phyloP scores from a whole-genome alignment of 2,888 invertebrate species.

The Phorcus lineatus region DNA sequence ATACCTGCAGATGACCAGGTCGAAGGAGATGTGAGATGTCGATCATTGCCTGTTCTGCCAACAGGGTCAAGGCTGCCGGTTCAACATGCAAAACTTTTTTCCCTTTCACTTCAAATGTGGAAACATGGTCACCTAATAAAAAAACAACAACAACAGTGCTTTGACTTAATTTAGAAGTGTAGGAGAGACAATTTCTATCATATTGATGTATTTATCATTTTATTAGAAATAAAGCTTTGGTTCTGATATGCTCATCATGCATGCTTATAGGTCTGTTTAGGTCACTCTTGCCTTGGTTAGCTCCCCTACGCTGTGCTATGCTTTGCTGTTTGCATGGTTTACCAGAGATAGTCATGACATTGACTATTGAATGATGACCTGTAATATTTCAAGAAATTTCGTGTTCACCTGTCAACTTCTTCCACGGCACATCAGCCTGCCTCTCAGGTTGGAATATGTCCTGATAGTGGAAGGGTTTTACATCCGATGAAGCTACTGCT shows the following conservation, averaged over 20 bases:
- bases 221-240: too few relatives aligned
- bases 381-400: neutral
- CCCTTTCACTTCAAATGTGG: conserved; percentile 70
- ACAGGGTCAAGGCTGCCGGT: conserved; percentile 71
- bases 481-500: conserved; percentile 57
- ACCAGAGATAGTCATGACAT: too few relatives aligned
- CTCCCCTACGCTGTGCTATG: too few relatives aligned
- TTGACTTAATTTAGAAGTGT: too few relatives aligned
- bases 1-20: conserved; percentile 74
- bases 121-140: conserved; percentile 72
- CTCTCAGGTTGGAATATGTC: conserved; percentile 70
- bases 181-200: too few relatives aligned
- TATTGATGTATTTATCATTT: too few relatives aligned
- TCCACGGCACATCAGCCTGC: conserved; percentile 68
- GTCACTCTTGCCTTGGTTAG: too few relatives aligned
- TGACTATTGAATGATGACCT: too few relatives aligned
- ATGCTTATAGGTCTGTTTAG: too few relatives aligned
- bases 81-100: conserved; percentile 69
- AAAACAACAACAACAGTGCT: too few relatives aligned
- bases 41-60: conserved; percentile 74
- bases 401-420: conserved; percentile 69
- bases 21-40: conserved; percentile 75
- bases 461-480: conserved; percentile 74
- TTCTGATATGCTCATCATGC: too few relatives aligned
- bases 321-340: too few relatives aligned